Base-by-base conservation (phyloP, 2,113 vertebrate species). In the Callorhinus ursinus region DNA sequence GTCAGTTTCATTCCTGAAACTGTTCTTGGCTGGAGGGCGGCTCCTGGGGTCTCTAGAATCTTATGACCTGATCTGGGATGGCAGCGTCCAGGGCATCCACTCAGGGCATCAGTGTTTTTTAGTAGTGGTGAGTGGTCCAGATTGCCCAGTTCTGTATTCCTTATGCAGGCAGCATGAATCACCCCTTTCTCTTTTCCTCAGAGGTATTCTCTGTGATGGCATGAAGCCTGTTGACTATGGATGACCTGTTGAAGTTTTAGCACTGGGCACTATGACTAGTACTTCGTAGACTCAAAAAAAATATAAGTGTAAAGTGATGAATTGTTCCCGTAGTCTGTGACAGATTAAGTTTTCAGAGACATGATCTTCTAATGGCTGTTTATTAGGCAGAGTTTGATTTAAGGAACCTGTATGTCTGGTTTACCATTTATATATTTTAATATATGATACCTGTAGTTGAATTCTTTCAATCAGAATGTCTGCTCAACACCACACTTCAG, bases 381-480 rank as follows among this genome's bases (percentile, higher is more conserved):
- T 88, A 53, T 74, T 77, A 86, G 21, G 19, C 65, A 49, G 33
- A 13, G 19, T 76, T 77, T 76, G 49, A 72, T 65, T 51, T 55
- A 69, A 65, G 16, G 79, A 57, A 49, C 33, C 9, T 67, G 0
- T 46, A 6, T 72, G 26, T 93, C 24, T 88, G 33, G 57, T 72
- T 93, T 86, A 28, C 55, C n/a, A 59, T 76, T 96, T 71, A 55
- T 55, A 18, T 79, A 13, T 84, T 42, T 91, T 84, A 80, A 11
- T 84, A 57, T 31, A 10, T 51, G 31, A 72, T 88, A 33, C 4
- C 16, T 76, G 6, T 57, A 13, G 53, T 81, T 87, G 82, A 82
- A 49, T 85, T 61, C 11, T 88, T 97, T 90, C 26, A 61, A 11
- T n/a, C 53, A 65, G 10, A 88, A 36, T 93, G 8, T 42, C 14